A percentile compares a stretch with the other conserved stretches of the same genome.
phyloP scores from a whole-genome alignment of 2,888 invertebrate genomes.

The Hyles lineata region DNA sequence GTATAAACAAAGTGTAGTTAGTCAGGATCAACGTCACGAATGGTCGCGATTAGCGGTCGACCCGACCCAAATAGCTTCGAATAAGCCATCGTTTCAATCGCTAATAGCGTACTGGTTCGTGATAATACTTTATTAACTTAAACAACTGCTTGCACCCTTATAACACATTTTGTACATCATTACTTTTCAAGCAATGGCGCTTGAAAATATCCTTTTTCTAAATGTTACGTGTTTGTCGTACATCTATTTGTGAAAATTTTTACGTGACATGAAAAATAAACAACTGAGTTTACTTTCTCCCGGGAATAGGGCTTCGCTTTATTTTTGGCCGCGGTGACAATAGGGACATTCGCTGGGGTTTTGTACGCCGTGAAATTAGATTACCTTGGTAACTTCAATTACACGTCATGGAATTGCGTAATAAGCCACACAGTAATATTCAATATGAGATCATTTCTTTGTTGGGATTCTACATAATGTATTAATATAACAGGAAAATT shows the following conservation, averaged over 20 bases:
- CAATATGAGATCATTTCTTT: background rate
- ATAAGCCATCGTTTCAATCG: constrained; percentile 65
- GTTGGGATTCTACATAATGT: background rate
- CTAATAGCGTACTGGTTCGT: constrained; percentile 57
- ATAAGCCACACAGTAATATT: background rate
- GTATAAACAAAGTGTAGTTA: constrained; percentile 19
- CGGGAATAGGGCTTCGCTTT: constrained; percentile 20
- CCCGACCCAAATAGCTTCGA: constrained; percentile 72
- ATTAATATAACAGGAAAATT: background rate
- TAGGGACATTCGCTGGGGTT: constrained; percentile 10
- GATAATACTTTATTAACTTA: constrained; percentile 27
- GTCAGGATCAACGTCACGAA: constrained; percentile 60
- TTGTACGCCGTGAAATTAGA: constrained; percentile 1
- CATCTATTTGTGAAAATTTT: constrained; percentile 9
- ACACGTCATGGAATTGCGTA: background rate
- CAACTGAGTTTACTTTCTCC: constrained; percentile 17
- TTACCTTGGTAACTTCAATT: constrained; percentile 2
- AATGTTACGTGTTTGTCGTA: background rate
- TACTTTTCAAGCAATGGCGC: background rate
- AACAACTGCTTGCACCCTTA: constrained; percentile 20
- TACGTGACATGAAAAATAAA: constrained; percentile 23
- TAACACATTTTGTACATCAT: constrained; percentile 15
- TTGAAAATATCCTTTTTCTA: constrained; percentile 4
- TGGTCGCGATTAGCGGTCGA: constrained; percentile 70
- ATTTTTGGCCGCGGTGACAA: constrained; percentile 14